These are phyloP conservation scores for Coracias cyanogaster DNA, from an alignment of 2,797 vertebrate species.

Conservation along the genomic window DNA sequence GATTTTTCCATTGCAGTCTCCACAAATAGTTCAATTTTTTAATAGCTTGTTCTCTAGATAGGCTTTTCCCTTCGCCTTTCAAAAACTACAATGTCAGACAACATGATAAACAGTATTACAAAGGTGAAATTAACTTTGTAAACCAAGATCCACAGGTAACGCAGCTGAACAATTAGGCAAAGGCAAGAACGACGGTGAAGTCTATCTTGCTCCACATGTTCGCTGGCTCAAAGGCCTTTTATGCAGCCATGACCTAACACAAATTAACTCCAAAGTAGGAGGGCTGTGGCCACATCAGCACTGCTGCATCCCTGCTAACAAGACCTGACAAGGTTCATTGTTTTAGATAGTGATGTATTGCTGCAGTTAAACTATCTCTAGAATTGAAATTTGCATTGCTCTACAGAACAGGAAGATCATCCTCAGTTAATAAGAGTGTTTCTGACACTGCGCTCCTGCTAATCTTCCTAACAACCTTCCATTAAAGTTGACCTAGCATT, in stretches of 20 bases:
- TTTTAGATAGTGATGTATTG: neutral
- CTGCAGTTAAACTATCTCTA: neutral
- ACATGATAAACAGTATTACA: neutral
- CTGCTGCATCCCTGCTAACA: neutral
- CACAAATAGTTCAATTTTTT: conserved; percentile 44
- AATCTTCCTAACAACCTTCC: neutral
- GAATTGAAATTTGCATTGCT: neutral
- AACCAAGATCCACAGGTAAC: neutral
- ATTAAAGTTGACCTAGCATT: neutral
- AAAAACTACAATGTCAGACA: neutral
- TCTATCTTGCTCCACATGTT: neutral
- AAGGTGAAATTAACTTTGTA: neutral
- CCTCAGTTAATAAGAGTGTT: neutral
- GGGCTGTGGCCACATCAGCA: neutral
- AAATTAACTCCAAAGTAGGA: neutral
- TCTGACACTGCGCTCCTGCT: neutral
- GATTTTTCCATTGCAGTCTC: neutral
- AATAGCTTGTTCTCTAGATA: neutral
- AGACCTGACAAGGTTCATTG: conserved; percentile 9
- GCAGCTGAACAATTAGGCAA: neutral
- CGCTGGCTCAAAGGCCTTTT: neutral
- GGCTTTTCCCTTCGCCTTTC: neutral
- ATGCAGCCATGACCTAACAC: neutral
- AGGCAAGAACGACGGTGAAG: neutral
- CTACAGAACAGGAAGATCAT: neutral